A percentile compares a stretch with the other conserved stretches of the same genome.
Conservation (phyloP, 37 sponge, comb jelly and placozoan species). For the Chondrosia reniformis region DNA sequence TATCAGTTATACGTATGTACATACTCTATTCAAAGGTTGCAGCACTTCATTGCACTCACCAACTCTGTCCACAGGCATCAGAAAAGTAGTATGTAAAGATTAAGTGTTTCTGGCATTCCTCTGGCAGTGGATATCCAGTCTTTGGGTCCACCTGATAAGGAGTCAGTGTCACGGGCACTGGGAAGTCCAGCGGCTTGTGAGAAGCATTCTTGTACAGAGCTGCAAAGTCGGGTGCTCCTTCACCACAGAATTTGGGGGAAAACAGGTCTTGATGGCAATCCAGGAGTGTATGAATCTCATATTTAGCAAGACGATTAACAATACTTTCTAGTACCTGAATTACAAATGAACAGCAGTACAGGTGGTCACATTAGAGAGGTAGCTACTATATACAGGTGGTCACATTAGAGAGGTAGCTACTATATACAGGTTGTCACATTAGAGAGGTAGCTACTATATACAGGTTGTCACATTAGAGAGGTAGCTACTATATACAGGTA, state of each 20-base stretch:
- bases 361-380: not conserved
- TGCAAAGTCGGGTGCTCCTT: constrained; percentile 72
- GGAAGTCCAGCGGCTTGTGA: constrained; percentile 53
- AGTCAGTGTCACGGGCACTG: constrained; percentile 37
- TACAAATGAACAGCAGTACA: too few species aligned
- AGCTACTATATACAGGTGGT: not conserved
- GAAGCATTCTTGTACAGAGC: constrained; percentile 55
- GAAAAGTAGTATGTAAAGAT: constrained; percentile 76
- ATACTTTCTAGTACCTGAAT: constrained; percentile 46
- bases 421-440: too few species aligned
- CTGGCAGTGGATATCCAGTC: constrained; percentile 61
- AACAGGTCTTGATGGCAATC: constrained; percentile 78
- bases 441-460: not conserved
- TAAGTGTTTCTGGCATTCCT: constrained; percentile 57
- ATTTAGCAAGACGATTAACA: constrained; percentile 48
- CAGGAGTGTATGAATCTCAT: constrained; percentile 66
- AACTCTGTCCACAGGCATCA: constrained; percentile 35
- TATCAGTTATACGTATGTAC: not conserved
- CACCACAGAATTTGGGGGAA: constrained; percentile 83
- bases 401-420: not conserved
- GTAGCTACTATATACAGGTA: not conserved
- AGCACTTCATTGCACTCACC: not conserved
- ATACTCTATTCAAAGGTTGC: not conserved
- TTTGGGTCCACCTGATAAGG: constrained; percentile 44
- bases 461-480: not conserved